A percentile compares a stretch with the other conserved stretches of the same genome.
These are phyloP conservation scores for Mesocentrotus franciscanus DNA, from an alignment of 53 echinoderm and acorn worm genomes.

Conservation along the genomic window DNA sequence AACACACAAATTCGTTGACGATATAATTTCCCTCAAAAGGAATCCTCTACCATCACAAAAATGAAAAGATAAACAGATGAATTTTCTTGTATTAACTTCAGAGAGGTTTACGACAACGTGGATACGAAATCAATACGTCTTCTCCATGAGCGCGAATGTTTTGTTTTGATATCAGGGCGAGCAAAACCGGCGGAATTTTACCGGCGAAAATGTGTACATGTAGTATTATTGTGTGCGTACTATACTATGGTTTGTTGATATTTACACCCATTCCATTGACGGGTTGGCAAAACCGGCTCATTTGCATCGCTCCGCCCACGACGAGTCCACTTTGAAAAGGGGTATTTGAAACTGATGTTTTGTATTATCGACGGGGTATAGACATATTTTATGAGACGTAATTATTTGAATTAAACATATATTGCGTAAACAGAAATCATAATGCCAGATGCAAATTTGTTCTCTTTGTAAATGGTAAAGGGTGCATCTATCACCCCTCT, in stretches of 20 bases:
- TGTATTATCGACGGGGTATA: background rate
- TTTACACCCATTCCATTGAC: conserved; percentile 51
- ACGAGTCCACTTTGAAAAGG: background rate
- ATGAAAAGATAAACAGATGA: background rate
- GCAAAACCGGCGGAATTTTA: background rate
- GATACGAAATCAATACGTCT: conserved; percentile 14
- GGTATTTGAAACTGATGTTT: background rate
- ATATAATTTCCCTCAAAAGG: background rate
- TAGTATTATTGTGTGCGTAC: background rate
- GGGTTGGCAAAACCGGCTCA: background rate
- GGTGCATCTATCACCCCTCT: background rate
- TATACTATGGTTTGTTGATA: conserved; percentile 42
- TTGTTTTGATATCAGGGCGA: background rate
- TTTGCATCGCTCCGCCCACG: conserved; percentile 25
- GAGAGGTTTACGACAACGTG: background rate
- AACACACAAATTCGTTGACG: background rate
- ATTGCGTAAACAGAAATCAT: too few species aligned
- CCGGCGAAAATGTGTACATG: background rate
- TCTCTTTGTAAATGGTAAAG: background rate
- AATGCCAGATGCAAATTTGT: too few species aligned
- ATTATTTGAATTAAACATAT: background rate
- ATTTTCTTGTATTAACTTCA: background rate
- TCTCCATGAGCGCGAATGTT: background rate
- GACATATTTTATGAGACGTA: background rate
- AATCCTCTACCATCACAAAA: background rate